A percentile compares a stretch with the other conserved stretches of the same genome.
Evolutionary conservation across 2,113 vertebrate species (phyloP).

Genomic region (Eonycteris spelaea): DNA sequence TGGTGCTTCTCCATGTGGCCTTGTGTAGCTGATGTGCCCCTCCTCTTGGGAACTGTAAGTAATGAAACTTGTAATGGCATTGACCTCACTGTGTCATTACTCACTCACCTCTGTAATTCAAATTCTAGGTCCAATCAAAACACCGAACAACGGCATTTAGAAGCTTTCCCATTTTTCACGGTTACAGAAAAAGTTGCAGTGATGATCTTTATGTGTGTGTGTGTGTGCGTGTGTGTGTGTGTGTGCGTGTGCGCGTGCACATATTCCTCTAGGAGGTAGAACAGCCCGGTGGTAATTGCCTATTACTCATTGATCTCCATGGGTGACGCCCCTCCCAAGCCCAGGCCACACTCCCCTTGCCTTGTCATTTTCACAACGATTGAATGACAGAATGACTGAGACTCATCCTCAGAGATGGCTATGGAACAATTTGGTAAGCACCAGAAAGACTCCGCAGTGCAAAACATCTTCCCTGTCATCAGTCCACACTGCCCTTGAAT

Average conservation of each 20-base stretch:
- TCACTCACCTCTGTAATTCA: not conserved
- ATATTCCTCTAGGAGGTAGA: not conserved
- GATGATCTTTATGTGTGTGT: not conserved
- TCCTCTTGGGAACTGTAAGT: not conserved
- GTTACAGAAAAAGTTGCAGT: not conserved
- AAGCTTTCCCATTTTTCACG: not conserved
- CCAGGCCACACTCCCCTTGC: not conserved
- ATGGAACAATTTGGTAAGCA: not conserved
- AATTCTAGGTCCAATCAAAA: not conserved
- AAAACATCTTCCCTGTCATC: not conserved
- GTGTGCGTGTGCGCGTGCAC: no score
- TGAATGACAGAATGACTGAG: not conserved
- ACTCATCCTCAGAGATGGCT: not conserved
- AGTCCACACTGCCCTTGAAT: not conserved
- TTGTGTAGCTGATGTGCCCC: no score
- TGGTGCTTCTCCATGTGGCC: not conserved
- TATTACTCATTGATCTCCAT: not conserved
- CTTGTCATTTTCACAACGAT: not conserved
- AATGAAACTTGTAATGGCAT: not conserved
- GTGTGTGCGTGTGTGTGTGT: no score
- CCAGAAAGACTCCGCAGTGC: rapidly evolving
- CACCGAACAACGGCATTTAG: not conserved
- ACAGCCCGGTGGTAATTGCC: not conserved
- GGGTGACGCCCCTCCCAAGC: not conserved
- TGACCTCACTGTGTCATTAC: not conserved